phyloP scores from a whole-genome alignment of 2,113 vertebrate species.

The Leptocoma aspasia region DNA sequence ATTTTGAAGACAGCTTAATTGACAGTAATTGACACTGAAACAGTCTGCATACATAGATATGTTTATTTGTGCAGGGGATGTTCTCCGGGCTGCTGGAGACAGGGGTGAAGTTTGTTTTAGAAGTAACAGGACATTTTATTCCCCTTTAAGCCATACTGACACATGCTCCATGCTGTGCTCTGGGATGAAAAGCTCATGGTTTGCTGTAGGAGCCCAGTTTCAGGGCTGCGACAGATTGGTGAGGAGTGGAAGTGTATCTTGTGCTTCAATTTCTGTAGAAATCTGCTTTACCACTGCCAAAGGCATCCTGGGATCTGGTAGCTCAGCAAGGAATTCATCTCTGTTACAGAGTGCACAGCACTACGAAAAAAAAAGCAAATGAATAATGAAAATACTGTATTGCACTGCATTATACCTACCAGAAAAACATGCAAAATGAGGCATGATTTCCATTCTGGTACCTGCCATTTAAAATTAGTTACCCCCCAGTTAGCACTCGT shows the following conservation, averaged over 20 bases:
- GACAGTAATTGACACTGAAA: neutral
- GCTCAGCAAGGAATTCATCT: neutral
- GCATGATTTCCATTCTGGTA: neutral
- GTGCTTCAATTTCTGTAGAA: neutral
- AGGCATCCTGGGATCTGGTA: neutral
- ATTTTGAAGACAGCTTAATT: neutral
- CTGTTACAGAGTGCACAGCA: neutral
- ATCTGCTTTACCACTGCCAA: neutral
- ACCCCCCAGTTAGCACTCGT: neutral
- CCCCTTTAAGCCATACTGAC: neutral
- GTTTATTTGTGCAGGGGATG: neutral
- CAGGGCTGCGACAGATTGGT: neutral
- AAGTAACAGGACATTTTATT: neutral
- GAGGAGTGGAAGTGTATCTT: neutral
- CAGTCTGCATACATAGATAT: neutral
- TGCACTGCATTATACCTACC: neutral
- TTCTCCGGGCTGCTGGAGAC: neutral
- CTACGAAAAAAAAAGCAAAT: neutral
- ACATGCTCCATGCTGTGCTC: rapidly evolving
- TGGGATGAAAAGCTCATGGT: neutral
- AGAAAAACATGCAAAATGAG: neutral
- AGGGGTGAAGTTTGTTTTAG: neutral
- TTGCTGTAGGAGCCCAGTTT: neutral
- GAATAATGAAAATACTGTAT: neutral
- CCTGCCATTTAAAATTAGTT: slow-evolving; percentile 34